These are phyloP conservation scores for Hirtodrosophila histrioides DNA, from an alignment of 2,888 invertebrate species.

Conservation along the genomic window DNA sequence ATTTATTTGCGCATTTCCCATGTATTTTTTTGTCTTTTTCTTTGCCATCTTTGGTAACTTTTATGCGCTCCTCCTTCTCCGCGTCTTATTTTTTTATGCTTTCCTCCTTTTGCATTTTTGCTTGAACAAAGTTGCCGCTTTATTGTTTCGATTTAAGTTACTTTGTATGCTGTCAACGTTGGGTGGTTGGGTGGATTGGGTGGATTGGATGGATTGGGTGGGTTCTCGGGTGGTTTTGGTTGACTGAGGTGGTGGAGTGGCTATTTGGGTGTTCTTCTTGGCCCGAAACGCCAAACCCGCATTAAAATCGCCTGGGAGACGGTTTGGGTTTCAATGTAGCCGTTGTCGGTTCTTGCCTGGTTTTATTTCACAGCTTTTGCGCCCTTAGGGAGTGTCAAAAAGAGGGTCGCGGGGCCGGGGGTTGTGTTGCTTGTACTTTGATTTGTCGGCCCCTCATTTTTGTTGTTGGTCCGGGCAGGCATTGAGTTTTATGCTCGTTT, in stretches of 20 bases:
- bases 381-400: constrained; percentile 54
- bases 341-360: constrained; percentile 68
- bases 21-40: constrained; percentile 53
- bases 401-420: neutral
- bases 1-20: constrained; percentile 80
- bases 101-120: constrained; percentile 65
- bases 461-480: constrained; percentile 47
- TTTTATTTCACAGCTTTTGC: constrained; percentile 74
- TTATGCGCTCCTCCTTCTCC: constrained; percentile 36
- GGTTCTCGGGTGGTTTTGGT: constrained; percentile 4
- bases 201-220: constrained; percentile 24
- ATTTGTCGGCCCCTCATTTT: constrained; percentile 71
- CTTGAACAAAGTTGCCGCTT: constrained; percentile 78
- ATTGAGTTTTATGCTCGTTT: constrained; percentile 80
- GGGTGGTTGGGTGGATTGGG: constrained; percentile 45
- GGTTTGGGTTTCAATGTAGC: constrained; percentile 76
- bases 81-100: constrained; percentile 44
- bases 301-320: constrained; percentile 80
- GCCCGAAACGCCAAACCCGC: constrained; percentile 64
- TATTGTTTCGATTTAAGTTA: constrained; percentile 84
- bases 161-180: constrained; percentile 84
- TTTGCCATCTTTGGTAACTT: constrained; percentile 55
- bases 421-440: constrained; percentile 73
- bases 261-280: constrained; percentile 22
- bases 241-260: constrained; percentile 7